A percentile compares a stretch with the other conserved stretches of the same genome.
Evolutionary conservation across 2,797 vertebrate genomes (phyloP).

Genomic region (Semaprochilodus insignis): DNA sequence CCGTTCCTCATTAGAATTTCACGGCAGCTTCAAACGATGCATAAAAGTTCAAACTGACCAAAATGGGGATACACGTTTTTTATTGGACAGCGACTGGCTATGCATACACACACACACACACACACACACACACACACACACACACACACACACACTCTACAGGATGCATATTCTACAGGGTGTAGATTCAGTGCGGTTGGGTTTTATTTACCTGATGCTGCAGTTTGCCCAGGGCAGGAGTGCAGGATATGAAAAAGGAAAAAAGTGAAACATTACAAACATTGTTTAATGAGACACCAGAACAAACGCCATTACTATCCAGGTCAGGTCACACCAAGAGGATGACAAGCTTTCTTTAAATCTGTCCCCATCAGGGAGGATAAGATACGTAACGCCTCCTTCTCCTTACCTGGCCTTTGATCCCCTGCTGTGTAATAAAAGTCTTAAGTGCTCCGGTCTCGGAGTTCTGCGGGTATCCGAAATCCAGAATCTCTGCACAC

Average conservation of each 20-base stretch:
- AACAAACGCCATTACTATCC: neutral
- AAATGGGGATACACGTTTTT: too few relatives aligned
- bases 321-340: neutral
- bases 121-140: too few relatives aligned
- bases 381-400: neutral
- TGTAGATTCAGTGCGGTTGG: neutral
- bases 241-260: slow-evolving; percentile 6
- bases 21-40: too few relatives aligned
- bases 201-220: slow-evolving; percentile 79
- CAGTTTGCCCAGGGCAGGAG: slow-evolving; percentile 45
- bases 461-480: slow-evolving; percentile 99
- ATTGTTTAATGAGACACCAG: neutral
- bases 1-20: too few relatives aligned
- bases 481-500: slow-evolving; percentile 95
- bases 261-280: neutral
- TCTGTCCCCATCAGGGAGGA: neutral
- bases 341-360: neutral
- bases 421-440: slow-evolving; percentile 99
- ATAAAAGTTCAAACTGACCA: too few relatives aligned
- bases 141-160: too few relatives aligned
- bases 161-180: too few relatives aligned
- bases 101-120: too few relatives aligned
- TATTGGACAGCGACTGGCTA: too few relatives aligned
- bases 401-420: slow-evolving; percentile 94
- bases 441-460: slow-evolving; percentile 99